A percentile compares a stretch with the other conserved stretches of the same genome.
Evolutionary conservation across 2,113 vertebrate genomes (phyloP).

Genomic region (Sakesphorus luctuosus): DNA sequence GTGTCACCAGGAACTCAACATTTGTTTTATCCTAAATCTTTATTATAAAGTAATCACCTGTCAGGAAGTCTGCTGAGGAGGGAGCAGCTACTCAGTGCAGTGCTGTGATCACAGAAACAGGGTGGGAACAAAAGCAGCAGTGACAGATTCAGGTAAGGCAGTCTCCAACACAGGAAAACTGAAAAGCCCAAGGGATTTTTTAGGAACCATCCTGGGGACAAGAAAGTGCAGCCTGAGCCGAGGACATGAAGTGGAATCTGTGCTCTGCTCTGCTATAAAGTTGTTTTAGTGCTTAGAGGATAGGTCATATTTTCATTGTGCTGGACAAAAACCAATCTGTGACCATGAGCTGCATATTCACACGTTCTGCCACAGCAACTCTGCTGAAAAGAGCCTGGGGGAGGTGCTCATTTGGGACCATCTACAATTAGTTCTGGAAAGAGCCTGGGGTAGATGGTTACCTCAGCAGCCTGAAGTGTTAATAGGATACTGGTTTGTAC

Average conservation of each 20-base stretch:
- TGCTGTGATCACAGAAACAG: conserved; percentile 29
- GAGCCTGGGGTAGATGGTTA: not conserved
- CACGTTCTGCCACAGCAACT: not conserved
- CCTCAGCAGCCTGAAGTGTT: not conserved
- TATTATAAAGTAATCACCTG: conserved; percentile 58
- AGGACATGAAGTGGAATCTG: not conserved
- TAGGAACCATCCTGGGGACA: not conserved
- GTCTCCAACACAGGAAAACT: not conserved
- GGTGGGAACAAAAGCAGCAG: conserved; percentile 4
- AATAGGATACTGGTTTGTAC: not conserved
- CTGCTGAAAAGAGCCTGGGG: not conserved
- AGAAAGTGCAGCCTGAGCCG: not conserved
- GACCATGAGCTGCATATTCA: not conserved
- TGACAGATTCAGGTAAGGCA: conserved; percentile 50
- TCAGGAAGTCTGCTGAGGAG: conserved; percentile 44
- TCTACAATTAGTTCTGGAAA: not conserved
- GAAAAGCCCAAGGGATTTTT: not conserved
- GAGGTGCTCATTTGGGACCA: not conserved
- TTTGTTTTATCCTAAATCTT: conserved; percentile 66
- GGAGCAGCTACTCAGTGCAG: not conserved
- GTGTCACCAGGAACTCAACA: conserved; percentile 28
- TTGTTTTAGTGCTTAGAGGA: not conserved
- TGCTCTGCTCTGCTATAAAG: not conserved
- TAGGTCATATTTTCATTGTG: not conserved
- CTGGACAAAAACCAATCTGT: not conserved